phyloP scores from a whole-genome alignment of 2,797 vertebrate species.

The Nannoperca australis region DNA sequence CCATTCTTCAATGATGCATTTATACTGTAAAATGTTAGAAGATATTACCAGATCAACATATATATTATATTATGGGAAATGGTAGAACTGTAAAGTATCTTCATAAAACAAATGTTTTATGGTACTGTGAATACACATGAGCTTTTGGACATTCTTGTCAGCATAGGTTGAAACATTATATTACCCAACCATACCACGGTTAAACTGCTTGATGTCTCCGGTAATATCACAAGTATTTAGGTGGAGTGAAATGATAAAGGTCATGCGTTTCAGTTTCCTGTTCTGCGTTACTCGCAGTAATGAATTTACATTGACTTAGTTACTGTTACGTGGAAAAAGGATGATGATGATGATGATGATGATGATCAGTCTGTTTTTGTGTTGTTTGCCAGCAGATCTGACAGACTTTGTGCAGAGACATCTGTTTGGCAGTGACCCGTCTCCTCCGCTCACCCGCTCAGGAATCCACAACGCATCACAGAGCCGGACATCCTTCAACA shows the following conservation, averaged over 20 bases:
- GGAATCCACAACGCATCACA: constrained; percentile 70
- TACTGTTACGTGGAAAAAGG: too few species aligned
- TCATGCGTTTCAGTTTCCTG: not conserved
- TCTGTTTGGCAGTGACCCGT: constrained; percentile 71
- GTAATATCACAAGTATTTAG: not conserved
- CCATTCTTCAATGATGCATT: not conserved
- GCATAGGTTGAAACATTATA: not conserved
- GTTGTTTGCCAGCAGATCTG: constrained; percentile 71
- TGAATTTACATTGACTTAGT: not conserved
- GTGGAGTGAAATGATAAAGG: too few species aligned
- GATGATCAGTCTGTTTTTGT: not conserved
- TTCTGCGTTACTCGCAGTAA: not conserved
- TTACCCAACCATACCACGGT: not conserved
- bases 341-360: too few species aligned
- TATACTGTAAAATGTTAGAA: not conserved
- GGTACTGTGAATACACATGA: not conserved
- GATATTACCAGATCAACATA: not conserved
- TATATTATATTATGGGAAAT: not conserved
- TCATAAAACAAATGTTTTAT: not conserved
- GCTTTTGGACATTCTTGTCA: not conserved
- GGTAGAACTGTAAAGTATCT: not conserved
- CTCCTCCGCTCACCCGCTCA: constrained; percentile 74
- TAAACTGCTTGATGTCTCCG: not conserved
- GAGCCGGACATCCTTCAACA: constrained; percentile 59
- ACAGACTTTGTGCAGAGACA: constrained; percentile 82